Evolutionary conservation across 2,888 invertebrate species (phyloP).

Genomic region (Stomorhina lunata): DNA sequence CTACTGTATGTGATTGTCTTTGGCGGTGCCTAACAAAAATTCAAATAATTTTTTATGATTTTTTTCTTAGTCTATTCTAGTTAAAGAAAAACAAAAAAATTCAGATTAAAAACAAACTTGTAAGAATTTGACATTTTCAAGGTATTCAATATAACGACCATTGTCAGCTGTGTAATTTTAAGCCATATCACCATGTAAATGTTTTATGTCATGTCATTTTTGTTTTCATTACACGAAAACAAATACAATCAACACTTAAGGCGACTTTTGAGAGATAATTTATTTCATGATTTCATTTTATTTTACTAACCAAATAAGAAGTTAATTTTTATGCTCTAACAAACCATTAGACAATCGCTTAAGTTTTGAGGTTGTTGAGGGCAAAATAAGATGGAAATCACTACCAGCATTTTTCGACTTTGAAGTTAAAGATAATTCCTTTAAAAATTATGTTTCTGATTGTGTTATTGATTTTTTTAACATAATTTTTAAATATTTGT

Average conservation of each 20-base stretch:
- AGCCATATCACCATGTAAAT: constrained; percentile 19
- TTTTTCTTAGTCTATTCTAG: not conserved
- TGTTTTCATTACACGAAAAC: constrained; percentile 30
- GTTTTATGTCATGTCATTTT: constrained; percentile 40
- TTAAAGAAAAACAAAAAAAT: not conserved
- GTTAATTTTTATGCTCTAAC: too few species aligned
- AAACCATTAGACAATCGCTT: too few species aligned
- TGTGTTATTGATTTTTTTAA: constrained; percentile 40
- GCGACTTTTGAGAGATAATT: constrained; percentile 29
- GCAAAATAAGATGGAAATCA: too few species aligned
- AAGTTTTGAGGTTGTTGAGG: too few species aligned
- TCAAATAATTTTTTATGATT: not conserved
- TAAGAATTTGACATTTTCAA: constrained; percentile 37
- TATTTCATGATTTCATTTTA: constrained; percentile 31
- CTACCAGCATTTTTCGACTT: too few species aligned
- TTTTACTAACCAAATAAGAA: too few species aligned
- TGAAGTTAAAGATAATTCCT: constrained; percentile 19
- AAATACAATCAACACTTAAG: not conserved
- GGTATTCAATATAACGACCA: constrained; percentile 19
- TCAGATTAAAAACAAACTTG: not conserved
- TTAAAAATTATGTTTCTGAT: constrained; percentile 45
- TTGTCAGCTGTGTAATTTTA: not conserved
- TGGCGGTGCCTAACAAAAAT: constrained; percentile 13
- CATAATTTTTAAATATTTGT: constrained; percentile 33
- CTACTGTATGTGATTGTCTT: not conserved